Percentiles rank a stretch among this genome's conserved stretches.
These are phyloP conservation scores for Plecturocebus donacophilus DNA, from an alignment of 2,113 vertebrate species.

Conservation along the genomic window DNA sequence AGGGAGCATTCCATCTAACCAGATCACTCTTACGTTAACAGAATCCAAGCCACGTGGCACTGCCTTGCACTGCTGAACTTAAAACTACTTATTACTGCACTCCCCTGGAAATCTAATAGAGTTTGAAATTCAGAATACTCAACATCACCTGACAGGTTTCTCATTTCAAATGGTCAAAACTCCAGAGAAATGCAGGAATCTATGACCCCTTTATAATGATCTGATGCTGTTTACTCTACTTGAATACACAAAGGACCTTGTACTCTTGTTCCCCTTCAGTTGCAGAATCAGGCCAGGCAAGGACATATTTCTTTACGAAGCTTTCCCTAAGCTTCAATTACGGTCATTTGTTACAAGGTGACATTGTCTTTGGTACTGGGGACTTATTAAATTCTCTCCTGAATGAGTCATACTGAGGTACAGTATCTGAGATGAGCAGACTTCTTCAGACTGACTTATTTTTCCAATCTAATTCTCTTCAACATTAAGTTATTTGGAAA, in stretches of 20 bases:
- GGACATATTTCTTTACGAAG: slow-evolving; percentile 9
- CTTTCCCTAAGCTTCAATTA: slow-evolving; percentile 42
- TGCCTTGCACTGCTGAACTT: slow-evolving; percentile 52
- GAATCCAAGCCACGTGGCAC: neutral
- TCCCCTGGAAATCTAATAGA: slow-evolving; percentile 42
- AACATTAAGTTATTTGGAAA: slow-evolving; percentile 66
- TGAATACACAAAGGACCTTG: neutral
- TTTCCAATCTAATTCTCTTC: slow-evolving; percentile 64
- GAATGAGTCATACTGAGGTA: slow-evolving; percentile 33
- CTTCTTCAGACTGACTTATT: slow-evolving; percentile 51
- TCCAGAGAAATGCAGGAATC: slow-evolving; percentile 34
- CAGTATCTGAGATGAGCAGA: slow-evolving; percentile 53
- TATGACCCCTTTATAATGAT: neutral
- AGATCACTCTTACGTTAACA: slow-evolving; percentile 55
- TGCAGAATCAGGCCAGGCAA: slow-evolving; percentile 5
- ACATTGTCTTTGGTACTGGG: slow-evolving; percentile 41
- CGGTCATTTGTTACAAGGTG: slow-evolving; percentile 54
- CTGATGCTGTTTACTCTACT: neutral
- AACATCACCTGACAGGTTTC: slow-evolving; percentile 55
- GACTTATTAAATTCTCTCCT: slow-evolving; percentile 55
- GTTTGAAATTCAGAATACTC: slow-evolving; percentile 64
- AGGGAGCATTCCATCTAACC: slow-evolving; percentile 68
- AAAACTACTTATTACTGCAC: slow-evolving; percentile 46
- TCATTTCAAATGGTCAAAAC: slow-evolving; percentile 51
- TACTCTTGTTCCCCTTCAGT: neutral